Base-by-base conservation (phyloP, 2,888 invertebrate genomes). In the Phragmatobia fuliginosa region DNA sequence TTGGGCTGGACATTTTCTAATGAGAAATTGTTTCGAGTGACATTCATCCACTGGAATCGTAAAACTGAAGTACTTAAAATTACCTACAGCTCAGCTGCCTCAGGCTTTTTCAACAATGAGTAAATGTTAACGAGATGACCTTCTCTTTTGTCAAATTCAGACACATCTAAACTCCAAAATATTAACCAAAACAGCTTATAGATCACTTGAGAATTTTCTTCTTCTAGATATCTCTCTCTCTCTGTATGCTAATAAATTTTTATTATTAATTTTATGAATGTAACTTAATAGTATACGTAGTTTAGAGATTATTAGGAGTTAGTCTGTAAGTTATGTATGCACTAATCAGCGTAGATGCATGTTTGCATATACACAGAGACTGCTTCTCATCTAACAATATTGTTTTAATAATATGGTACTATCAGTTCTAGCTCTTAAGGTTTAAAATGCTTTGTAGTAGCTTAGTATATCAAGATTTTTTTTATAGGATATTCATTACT, bases 1-100 rank as follows among this genome's bases (percentile, higher is more conserved):
- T 91, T 70, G 89, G 87, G 88, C 87, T 85, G 88, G 90, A 89
- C 89, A 86, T 87, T 87, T 90, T 90, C 91, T 93, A 93, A 92
- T 92, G 90, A 88, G 87, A 85, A 87, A 84, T 83, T 56, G 25
- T 85, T 83, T 82, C 82, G 76, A 74, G 76, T 62, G 38, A 33
- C 32, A 66, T 32, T 60, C 7, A 33, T n/a, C 59, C 28, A 45
- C n/a, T 25, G 32, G 18, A 0, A 3, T 58, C 58, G 21, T 31
- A 21, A 41, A 28, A 28, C 10, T 11, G 25, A 38, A 38, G 28
- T 28, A 60, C 33, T 41, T 45, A 45, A 62, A 62, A 45, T 16
- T 3, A 28, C 18, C 16, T 62, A 31, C 6, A 16, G 25, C 14
- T 25, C n/a, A 52, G 25, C 28, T 25, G 14, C 14, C 25, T 28